phyloP scores from a whole-genome alignment of 2,888 invertebrate species.

The Amphipoea oculea region DNA sequence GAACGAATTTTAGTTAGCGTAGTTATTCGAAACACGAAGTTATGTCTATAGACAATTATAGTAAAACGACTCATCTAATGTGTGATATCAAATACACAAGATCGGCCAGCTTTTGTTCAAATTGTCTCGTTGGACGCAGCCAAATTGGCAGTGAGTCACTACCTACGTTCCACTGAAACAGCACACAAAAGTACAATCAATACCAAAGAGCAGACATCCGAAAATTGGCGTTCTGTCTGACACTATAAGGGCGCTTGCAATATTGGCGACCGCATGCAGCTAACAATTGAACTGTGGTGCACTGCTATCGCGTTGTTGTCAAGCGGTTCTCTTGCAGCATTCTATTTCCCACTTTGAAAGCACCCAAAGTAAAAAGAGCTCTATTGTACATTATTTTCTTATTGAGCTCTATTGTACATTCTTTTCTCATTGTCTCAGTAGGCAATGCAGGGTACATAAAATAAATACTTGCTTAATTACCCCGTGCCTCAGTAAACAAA shows the following conservation, averaged over 20 bases:
- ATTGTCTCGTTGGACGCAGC: conserved; percentile 1
- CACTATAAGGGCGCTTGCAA: conserved; percentile 15
- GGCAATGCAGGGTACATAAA: background rate
- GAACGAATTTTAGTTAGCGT: background rate
- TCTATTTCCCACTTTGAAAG: background rate
- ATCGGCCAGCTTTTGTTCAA: conserved; percentile 19
- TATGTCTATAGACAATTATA: background rate
- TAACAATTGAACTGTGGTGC: background rate
- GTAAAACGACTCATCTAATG: conserved; percentile 12
- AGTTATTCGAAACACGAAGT: background rate
- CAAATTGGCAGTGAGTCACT: conserved; percentile 34
- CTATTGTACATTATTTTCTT: background rate
- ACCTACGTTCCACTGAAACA: conserved; percentile 19
- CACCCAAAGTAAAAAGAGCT: background rate
- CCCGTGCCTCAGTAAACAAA: conserved; percentile 33
- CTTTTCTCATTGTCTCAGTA: background rate
- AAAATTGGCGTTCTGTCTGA: conserved; percentile 26
- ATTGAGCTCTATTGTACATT: background rate
- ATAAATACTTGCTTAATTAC: conserved; percentile 26
- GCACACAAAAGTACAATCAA: conserved; percentile 23
- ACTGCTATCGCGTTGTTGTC: background rate
- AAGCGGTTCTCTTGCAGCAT: background rate
- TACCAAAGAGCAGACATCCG: conserved; percentile 15
- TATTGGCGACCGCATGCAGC: conserved; percentile 8
- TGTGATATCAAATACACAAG: conserved; percentile 25